phyloP scores from a whole-genome alignment of 2,888 invertebrate species.

The Punctoribates punctum region DNA sequence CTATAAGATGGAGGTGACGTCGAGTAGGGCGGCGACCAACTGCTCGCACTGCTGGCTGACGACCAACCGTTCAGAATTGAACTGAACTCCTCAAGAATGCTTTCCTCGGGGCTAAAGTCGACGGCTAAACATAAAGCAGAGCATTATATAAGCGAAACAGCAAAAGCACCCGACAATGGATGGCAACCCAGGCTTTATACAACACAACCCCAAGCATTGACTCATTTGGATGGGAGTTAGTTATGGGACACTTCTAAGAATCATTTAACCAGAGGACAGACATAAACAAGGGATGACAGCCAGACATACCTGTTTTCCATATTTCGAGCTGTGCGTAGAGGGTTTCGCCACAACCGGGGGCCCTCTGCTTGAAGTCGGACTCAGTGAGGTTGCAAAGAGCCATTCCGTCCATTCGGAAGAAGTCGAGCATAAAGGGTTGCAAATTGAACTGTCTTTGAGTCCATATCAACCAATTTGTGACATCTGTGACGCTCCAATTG shows the following conservation, averaged over 20 bases:
- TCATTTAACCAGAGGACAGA: background rate
- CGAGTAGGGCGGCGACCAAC: constrained; percentile 3
- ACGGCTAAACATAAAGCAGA: constrained; percentile 22
- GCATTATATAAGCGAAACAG: constrained; percentile 4
- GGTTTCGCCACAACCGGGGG: constrained; percentile 77
- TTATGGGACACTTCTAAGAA: background rate
- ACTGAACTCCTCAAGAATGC: constrained; percentile 49
- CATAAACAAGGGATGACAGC: background rate
- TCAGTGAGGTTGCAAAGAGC: constrained; percentile 72
- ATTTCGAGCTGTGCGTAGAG: constrained; percentile 83
- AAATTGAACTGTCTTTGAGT: constrained; percentile 69
- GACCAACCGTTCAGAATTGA: constrained; percentile 45
- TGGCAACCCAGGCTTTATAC: background rate
- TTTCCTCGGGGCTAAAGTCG: constrained; percentile 48
- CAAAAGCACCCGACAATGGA: constrained; percentile 29
- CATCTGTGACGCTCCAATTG: constrained; percentile 78
- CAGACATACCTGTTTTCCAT: constrained; percentile 68
- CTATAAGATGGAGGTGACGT: constrained; percentile 4
- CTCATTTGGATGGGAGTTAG: background rate
- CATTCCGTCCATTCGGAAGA: constrained; percentile 68
- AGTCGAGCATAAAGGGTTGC: constrained; percentile 63
- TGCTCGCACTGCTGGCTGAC: background rate
- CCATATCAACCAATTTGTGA: constrained; percentile 83
- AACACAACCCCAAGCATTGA: background rate
- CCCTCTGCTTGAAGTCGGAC: constrained; percentile 76